These are phyloP conservation scores for Cynaeus angustus DNA, from an alignment of 2,888 invertebrate genomes.

Conservation along the genomic window DNA sequence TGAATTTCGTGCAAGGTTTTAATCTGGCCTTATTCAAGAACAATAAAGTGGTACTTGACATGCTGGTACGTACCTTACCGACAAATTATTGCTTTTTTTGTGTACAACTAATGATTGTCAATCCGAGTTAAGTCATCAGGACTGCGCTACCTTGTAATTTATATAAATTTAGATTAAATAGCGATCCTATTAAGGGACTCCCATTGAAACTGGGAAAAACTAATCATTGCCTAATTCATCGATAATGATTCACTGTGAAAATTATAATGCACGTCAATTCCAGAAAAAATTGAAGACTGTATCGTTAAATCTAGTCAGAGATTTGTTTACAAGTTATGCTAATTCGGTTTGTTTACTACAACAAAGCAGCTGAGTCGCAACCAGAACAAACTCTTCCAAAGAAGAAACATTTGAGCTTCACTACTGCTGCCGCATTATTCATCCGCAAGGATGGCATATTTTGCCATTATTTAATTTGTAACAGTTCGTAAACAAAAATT, in stretches of 20 bases:
- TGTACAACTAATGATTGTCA: slow-evolving; percentile 42
- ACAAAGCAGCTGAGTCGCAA: slow-evolving; percentile 2
- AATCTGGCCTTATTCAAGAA: slow-evolving; percentile 36
- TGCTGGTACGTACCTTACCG: slow-evolving; percentile 41
- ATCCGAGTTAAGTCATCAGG: slow-evolving; percentile 19
- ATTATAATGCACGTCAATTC: not conserved
- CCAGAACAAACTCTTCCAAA: no score
- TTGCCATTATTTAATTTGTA: no score
- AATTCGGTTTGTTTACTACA: slow-evolving; percentile 6
- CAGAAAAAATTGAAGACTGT: not conserved
- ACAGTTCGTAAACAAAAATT: not conserved
- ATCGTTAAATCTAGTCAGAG: not conserved
- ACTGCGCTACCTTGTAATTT: slow-evolving; percentile 18
- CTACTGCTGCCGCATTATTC: not conserved
- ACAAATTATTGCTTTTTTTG: slow-evolving; percentile 19
- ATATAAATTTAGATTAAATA: slow-evolving; percentile 5
- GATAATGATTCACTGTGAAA: not conserved
- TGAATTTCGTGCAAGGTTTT: slow-evolving; percentile 50
- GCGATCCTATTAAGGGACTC: slow-evolving; percentile 6
- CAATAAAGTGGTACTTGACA: slow-evolving; percentile 41
- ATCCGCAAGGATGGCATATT: no score
- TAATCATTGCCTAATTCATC: slow-evolving; percentile 7
- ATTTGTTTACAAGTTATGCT: slow-evolving; percentile 20
- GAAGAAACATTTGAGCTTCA: no score
- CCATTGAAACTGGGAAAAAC: slow-evolving; percentile 2